These are phyloP conservation scores for Pegoplata infirma DNA, from an alignment of 2,888 invertebrate species.

Conservation along the genomic window DNA sequence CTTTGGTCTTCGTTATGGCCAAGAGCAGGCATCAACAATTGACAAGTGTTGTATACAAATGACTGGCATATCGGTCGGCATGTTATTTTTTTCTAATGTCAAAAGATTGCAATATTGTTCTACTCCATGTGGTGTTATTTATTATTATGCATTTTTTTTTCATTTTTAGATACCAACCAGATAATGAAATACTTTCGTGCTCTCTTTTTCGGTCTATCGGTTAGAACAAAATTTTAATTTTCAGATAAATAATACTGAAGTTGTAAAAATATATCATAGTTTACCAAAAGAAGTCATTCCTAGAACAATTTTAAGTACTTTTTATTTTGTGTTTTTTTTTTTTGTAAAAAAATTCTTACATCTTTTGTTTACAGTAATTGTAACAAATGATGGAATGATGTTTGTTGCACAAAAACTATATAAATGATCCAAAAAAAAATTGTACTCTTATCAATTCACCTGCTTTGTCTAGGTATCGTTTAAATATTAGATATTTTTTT, in stretches of 20 bases:
- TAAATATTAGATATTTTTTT: not conserved
- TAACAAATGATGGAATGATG: conserved; percentile 34
- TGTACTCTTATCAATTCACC: conserved; percentile 60
- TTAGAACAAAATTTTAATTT: not conserved
- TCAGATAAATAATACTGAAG: conserved; percentile 13
- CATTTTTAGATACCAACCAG: conserved; percentile 18
- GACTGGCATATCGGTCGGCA: conserved; percentile 4
- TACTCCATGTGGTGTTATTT: conserved; percentile 51
- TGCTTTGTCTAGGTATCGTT: conserved; percentile 16
- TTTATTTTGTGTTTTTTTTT: not conserved
- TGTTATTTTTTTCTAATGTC: not conserved
- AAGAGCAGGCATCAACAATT: not conserved
- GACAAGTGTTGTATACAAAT: conserved; percentile 51
- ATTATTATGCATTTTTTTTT: conserved; percentile 25
- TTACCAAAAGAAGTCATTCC: conserved; percentile 7
- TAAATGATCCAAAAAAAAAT: conserved; percentile 25
- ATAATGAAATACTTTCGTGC: not conserved
- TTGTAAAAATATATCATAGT: conserved; percentile 16
- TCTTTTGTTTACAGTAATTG: conserved; percentile 17
- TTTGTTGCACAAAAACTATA: not conserved
- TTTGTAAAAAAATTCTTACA: not conserved
- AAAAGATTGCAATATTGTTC: conserved; percentile 29
- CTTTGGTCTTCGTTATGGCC: not conserved
- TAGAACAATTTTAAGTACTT: conserved; percentile 46
- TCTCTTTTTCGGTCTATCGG: conserved; percentile 2